Base-by-base conservation (phyloP, 2,797 vertebrate species). In the Bradypodion pumilum region DNA sequence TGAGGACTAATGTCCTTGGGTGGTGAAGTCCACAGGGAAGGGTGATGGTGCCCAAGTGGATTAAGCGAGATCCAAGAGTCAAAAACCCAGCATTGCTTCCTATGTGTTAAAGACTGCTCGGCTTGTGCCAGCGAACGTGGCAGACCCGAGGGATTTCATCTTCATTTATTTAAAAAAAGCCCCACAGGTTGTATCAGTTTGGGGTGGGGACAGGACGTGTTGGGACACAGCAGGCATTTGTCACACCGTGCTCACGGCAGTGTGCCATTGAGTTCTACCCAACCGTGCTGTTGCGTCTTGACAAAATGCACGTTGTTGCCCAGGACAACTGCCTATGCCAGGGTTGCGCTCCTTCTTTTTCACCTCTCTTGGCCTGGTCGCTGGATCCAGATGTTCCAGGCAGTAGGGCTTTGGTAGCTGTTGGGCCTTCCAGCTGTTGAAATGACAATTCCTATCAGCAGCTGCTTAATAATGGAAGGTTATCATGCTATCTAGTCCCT, bases 381-480 rank as follows among this genome's bases (percentile, higher is more conserved):
- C 10, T 49, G 73, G 74, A 79, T 82, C 84, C 85, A 74, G 73
- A 70, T 86, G 80, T 91, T 89, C 86, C 91, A 88, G 94, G 94
- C 94, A 94, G 93, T 90, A 80, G 76, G 87, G 85, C 92, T 91
- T 86, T 84, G 89, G 21, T 56, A 88, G 86, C 91, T 84, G 79
- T 85, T 5, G 90, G 86, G 78, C 85, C 90, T 86, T 23, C 56
- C 25, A 90, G 84, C 88, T 90, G 86, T 77, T 46, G 81, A 93
- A 40, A 90, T 77, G 95, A 95, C 92, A 91, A 90, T 73, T 94
- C 92, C 94, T 93, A 92, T 95, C 91, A 92, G 92, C 94, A 88
- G 88, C 84, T 90, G 80, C 89, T 91, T 91, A 90, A 95, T 89
- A 74, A 91, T 90, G 90, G 87, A 92, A 87, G 88, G 63, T 90